A percentile compares a stretch with the other conserved stretches of the same genome.
These are phyloP conservation scores for Pelecanoides urinatrix DNA, from an alignment of 2,113 vertebrate species.

Conservation along the genomic window DNA sequence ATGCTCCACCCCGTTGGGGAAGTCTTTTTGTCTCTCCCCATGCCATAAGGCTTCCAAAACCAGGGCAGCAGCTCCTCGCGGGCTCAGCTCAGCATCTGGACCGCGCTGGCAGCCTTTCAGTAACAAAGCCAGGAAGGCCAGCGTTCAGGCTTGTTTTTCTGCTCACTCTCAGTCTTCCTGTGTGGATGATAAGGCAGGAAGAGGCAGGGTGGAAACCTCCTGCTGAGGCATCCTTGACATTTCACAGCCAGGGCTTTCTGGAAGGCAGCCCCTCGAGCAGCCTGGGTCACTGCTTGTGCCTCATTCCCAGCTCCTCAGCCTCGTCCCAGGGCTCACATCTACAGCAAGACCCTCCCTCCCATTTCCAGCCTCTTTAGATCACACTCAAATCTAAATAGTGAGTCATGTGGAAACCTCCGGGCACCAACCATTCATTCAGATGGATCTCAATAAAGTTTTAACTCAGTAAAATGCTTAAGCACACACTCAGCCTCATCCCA, in stretches of 20 bases:
- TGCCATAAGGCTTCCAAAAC: neutral
- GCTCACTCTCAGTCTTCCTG: neutral
- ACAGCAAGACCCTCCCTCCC: neutral
- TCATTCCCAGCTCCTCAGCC: neutral
- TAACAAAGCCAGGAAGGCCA: constrained; percentile 2
- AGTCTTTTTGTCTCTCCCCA: neutral
- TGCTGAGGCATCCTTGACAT: neutral
- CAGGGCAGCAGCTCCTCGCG: fast-evolving
- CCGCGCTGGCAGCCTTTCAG: neutral
- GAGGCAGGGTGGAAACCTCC: neutral
- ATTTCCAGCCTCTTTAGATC: neutral
- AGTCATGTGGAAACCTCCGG: neutral
- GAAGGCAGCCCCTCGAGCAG: neutral
- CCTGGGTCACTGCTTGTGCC: neutral
- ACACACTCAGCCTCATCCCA: neutral
- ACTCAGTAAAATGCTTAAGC: neutral
- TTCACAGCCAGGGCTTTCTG: neutral
- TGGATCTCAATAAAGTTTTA: neutral
- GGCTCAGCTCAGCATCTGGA: neutral
- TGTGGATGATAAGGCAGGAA: neutral
- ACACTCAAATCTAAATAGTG: neutral
- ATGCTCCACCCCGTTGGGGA: fast-evolving
- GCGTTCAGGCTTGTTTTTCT: neutral
- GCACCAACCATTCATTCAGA: neutral
- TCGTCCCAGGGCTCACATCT: neutral